Conservation (phyloP, 2,113 vertebrate genomes). For the Rhinolophus sinicus region DNA sequence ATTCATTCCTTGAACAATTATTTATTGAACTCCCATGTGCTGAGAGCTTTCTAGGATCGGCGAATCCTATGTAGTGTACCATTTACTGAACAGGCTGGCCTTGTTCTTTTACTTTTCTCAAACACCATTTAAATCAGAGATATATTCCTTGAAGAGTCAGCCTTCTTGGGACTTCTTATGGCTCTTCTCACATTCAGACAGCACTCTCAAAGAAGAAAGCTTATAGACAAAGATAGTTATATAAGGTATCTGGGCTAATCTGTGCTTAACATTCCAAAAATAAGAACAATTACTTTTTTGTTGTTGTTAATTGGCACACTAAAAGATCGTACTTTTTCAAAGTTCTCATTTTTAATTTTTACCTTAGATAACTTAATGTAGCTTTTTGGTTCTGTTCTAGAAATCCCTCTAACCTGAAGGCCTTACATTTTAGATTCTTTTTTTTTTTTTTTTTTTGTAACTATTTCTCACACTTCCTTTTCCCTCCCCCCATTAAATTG, state of each 20-base stretch:
- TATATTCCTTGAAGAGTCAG: neutral
- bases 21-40: neutral
- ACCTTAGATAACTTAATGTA: neutral
- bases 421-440: neutral
- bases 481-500: neutral
- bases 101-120: neutral
- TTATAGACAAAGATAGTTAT: neutral
- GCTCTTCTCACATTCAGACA: constrained; percentile 16
- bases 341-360: constrained; percentile 21
- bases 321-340: neutral
- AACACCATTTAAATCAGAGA: constrained; percentile 43
- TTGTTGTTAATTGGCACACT: neutral
- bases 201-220: constrained; percentile 15
- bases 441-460: neutral
- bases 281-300: neutral
- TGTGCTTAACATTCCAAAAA: neutral
- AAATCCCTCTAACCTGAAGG: neutral
- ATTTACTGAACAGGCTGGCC: neutral
- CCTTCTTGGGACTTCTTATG: neutral
- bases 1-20: neutral
- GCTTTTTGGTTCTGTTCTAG: neutral
- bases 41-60: neutral
- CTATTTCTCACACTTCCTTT: neutral
- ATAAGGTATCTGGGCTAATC: neutral
- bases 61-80: neutral